Evolutionary conservation across 2,113 vertebrate species (phyloP).

Genomic region (Pachycephala philippinensis): DNA sequence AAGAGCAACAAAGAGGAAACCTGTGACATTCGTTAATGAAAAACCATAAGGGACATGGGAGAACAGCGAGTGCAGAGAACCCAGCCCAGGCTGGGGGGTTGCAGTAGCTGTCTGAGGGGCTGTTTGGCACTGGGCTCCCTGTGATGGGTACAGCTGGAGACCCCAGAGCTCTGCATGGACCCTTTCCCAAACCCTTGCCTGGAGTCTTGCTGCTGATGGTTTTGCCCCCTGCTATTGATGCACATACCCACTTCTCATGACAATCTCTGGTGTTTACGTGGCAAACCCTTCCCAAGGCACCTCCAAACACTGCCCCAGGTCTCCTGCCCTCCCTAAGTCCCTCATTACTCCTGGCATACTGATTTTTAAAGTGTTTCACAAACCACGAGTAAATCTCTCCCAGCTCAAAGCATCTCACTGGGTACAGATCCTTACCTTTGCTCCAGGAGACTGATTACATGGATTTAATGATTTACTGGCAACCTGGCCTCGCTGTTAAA

Average conservation of each 20-base stretch:
- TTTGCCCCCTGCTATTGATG: accelerated
- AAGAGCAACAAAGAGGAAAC: neutral
- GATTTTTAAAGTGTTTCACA: neutral
- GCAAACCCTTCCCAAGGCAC: neutral
- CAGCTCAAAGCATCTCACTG: neutral
- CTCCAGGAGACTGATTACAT: neutral
- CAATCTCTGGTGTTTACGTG: accelerated
- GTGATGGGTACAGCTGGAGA: neutral
- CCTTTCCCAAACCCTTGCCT: neutral
- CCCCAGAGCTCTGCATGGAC: neutral
- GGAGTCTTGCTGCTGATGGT: neutral
- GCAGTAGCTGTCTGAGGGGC: neutral
- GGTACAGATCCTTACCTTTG: neutral
- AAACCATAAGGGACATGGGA: neutral
- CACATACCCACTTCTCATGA: neutral
- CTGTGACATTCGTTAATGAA: neutral
- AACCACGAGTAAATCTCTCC: neutral
- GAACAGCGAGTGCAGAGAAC: neutral
- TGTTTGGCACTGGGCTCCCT: neutral
- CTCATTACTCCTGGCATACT: neutral
- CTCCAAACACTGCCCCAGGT: neutral
- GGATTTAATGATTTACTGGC: neutral
- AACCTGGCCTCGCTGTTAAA: neutral
- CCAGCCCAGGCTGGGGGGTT: accelerated
- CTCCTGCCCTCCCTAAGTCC: neutral